These are phyloP conservation scores for Pangasianodon hypophthalmus DNA, from an alignment of 2,113 vertebrate genomes.

Conservation along the genomic window DNA sequence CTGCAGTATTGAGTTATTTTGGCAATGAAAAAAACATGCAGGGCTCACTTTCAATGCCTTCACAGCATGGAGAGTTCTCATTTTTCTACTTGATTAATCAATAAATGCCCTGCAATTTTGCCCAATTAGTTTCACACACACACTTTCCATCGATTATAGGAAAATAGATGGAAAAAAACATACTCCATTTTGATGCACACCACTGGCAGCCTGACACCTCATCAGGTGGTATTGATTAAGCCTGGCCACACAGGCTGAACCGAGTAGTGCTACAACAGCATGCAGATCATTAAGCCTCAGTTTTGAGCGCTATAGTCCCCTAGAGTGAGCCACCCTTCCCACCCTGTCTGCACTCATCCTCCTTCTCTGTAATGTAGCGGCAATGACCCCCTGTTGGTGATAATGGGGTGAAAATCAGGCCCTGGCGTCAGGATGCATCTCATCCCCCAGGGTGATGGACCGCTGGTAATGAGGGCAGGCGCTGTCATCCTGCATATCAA, in stretches of 20 bases:
- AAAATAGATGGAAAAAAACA: constrained; percentile 66
- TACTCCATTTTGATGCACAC: constrained; percentile 77
- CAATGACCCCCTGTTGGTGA: constrained; percentile 70
- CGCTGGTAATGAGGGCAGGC: constrained; percentile 72
- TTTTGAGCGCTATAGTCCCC: constrained; percentile 60
- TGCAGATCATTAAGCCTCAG: constrained; percentile 65
- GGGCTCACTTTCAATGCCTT: constrained; percentile 60
- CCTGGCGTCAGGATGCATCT: constrained; percentile 73
- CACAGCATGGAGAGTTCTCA: constrained; percentile 63
- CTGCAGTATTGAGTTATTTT: constrained; percentile 51
- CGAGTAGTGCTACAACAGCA: constrained; percentile 63
- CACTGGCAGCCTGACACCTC: constrained; percentile 73
- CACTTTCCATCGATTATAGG: constrained; percentile 70
- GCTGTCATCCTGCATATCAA: constrained; percentile 60
- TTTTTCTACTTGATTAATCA: constrained; percentile 80
- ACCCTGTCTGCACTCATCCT: constrained; percentile 50
- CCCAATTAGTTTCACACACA: constrained; percentile 78
- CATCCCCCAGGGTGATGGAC: constrained; percentile 71
- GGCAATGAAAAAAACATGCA: constrained; percentile 69
- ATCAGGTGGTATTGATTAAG: constrained; percentile 79
- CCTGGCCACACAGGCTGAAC: constrained; percentile 63
- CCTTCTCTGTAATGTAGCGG: constrained; percentile 67
- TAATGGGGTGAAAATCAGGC: constrained; percentile 75
- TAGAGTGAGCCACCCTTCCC: constrained; percentile 62
- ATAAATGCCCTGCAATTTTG: constrained; percentile 76